phyloP scores from a whole-genome alignment of 2,113 vertebrate genomes.

The Paraplagusia blochii region DNA sequence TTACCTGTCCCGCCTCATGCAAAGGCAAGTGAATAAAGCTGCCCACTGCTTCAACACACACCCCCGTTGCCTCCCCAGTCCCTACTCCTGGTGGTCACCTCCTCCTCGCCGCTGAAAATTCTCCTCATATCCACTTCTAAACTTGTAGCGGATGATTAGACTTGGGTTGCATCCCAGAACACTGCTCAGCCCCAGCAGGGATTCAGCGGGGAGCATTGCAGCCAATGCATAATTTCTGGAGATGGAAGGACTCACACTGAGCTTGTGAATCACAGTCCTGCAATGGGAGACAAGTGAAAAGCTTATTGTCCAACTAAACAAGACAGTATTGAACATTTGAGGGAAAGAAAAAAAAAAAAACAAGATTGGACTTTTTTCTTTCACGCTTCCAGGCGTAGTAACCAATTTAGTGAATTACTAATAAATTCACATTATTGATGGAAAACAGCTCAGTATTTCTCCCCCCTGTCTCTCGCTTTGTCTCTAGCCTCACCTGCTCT shows the following conservation, averaged over 20 bases:
- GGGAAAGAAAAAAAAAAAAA: conserved; percentile 5
- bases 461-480: conserved; percentile 1
- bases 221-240: conserved; percentile 72
- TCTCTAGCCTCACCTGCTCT: conserved; percentile 26
- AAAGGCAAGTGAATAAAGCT: conserved; percentile 34
- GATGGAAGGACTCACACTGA: conserved; percentile 68
- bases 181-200: conserved; percentile 63
- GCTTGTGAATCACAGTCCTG: conserved; percentile 51
- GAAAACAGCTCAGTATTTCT: conserved; percentile 24
- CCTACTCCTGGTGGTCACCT: conserved; percentile 36
- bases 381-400: conserved; percentile 11
- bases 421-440: conserved; percentile 48
- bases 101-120: conserved; percentile 35
- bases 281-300: conserved; percentile 54
- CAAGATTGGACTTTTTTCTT: conserved; percentile 31
- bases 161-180: conserved; percentile 68
- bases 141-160: conserved; percentile 69
- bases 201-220: conserved; percentile 61
- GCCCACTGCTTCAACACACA: conserved; percentile 32
- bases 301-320: conserved; percentile 52
- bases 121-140: conserved; percentile 68
- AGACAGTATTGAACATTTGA: conserved; percentile 33
- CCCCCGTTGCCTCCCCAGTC: conserved; percentile 35
- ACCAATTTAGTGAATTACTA: conserved; percentile 32
- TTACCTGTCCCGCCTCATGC: conserved; percentile 44